These are phyloP conservation scores for Alsophila aescularia DNA, from an alignment of 2,888 invertebrate species.

Conservation along the genomic window DNA sequence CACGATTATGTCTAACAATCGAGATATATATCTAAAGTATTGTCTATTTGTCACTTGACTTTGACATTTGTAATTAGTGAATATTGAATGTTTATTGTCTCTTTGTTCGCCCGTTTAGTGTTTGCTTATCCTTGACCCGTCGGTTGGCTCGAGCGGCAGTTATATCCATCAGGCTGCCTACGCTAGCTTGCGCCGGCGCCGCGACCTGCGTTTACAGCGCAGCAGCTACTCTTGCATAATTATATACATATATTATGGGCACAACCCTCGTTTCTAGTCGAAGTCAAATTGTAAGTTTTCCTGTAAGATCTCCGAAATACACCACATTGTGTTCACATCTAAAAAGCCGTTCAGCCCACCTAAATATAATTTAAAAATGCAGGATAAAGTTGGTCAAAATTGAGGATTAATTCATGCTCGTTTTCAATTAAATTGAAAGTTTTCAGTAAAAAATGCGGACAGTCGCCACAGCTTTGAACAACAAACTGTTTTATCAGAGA, in stretches of 20 bases:
- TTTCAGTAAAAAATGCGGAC: no score
- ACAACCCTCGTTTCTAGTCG: no score
- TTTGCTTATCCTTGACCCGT: conserved; percentile 59
- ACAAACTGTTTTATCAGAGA: conserved; percentile 10
- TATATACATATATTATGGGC: conserved; percentile 10
- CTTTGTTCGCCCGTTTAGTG: conserved; percentile 56
- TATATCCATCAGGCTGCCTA: conserved; percentile 14
- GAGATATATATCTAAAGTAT: conserved; percentile 54
- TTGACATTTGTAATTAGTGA: conserved; percentile 61
- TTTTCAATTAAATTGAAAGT: no score
- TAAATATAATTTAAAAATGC: no score
- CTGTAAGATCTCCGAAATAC: no score
- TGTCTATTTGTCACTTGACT: conserved; percentile 51
- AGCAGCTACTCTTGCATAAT: background rate
- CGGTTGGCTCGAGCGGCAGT: conserved; percentile 32
- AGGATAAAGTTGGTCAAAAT: no score
- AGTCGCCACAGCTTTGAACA: no score
- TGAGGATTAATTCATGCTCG: no score
- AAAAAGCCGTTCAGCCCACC: no score
- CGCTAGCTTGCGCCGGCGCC: conserved; percentile 7
- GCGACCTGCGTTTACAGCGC: background rate
- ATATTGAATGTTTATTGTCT: conserved; percentile 58
- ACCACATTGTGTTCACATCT: no score
- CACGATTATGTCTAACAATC: conserved; percentile 58
- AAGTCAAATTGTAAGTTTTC: no score